Conservation (phyloP, 37 sponge, comb jelly and placozoan genomes). For the Theonella swinhoei region DNA sequence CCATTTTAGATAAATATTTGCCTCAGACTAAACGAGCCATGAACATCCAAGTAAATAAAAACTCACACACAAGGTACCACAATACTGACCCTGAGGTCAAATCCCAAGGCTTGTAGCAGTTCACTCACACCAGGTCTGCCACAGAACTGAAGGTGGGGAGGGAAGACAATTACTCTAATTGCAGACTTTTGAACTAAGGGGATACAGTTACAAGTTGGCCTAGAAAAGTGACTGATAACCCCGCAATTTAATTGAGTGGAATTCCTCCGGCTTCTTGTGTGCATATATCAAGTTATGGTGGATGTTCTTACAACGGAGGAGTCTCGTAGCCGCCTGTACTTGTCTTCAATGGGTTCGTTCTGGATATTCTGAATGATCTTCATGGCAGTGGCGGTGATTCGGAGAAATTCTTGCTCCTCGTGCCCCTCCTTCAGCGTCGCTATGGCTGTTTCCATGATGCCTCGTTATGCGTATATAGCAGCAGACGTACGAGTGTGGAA, state of each 20-base stretch:
- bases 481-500: no score
- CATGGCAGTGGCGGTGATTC: conserved; percentile 36
- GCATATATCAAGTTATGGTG: no score
- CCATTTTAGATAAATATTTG: no score
- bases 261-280: no score
- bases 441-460: conserved; percentile 31
- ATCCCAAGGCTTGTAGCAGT: conserved; percentile 57
- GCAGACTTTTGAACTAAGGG: no score
- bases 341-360: conserved; percentile 59
- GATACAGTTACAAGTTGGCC: no score
- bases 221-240: no score
- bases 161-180: no score
- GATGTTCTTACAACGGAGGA: background rate
- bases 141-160: conserved; percentile 37
- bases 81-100: conserved; percentile 45
- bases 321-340: conserved; percentile 67
- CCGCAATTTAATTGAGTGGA: no score
- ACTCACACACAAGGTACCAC: background rate
- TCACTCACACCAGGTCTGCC: conserved; percentile 53
- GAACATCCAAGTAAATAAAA: no score
- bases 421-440: background rate
- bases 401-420: conserved; percentile 41
- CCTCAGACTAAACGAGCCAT: no score
- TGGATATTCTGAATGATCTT: conserved; percentile 82
- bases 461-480: background rate